Conservation (phyloP, 1,140 invertebrate genomes). For the Proales similis region DNA sequence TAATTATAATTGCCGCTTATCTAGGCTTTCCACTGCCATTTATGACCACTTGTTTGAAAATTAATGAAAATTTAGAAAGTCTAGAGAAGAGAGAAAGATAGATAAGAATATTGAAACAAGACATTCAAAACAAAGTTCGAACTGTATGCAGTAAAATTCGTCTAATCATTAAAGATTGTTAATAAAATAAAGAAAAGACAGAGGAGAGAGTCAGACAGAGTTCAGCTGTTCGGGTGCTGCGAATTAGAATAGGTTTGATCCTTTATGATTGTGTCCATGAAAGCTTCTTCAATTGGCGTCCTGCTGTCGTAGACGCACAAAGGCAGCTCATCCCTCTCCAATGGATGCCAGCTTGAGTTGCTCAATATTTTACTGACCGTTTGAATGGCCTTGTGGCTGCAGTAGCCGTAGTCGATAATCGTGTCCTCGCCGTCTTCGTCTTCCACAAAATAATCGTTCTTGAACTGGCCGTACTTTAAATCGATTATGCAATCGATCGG, state of each 20-base stretch:
- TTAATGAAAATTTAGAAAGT: not conserved
- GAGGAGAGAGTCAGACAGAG: not conserved
- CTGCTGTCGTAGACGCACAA: constrained; percentile 25
- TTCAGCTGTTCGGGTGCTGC: not conserved
- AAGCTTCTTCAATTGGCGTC: constrained; percentile 30
- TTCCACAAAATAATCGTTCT: constrained; percentile 34
- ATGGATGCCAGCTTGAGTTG: constrained; percentile 29
- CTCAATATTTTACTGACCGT: constrained; percentile 14
- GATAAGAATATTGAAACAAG: not conserved
- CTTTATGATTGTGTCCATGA: constrained; percentile 24
- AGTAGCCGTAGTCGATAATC: constrained; percentile 33
- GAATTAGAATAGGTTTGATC: constrained; percentile 35
- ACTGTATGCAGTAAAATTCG: not conserved
- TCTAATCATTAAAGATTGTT: no score
- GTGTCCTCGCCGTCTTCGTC: constrained; percentile 37
- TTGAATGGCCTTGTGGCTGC: constrained; percentile 14
- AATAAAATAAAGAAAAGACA: constrained; percentile 12
- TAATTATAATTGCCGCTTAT: no score
- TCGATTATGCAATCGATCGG: constrained; percentile 28
- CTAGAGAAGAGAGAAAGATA: not conserved
- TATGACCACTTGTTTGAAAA: no score
- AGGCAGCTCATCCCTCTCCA: constrained; percentile 33
- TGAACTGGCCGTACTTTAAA: constrained; percentile 32
- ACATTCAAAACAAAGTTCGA: not conserved
- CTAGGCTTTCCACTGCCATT: no score